These are phyloP conservation scores for Rhabdomys dilectus DNA, from an alignment of 2,113 vertebrate species.

Conservation along the genomic window DNA sequence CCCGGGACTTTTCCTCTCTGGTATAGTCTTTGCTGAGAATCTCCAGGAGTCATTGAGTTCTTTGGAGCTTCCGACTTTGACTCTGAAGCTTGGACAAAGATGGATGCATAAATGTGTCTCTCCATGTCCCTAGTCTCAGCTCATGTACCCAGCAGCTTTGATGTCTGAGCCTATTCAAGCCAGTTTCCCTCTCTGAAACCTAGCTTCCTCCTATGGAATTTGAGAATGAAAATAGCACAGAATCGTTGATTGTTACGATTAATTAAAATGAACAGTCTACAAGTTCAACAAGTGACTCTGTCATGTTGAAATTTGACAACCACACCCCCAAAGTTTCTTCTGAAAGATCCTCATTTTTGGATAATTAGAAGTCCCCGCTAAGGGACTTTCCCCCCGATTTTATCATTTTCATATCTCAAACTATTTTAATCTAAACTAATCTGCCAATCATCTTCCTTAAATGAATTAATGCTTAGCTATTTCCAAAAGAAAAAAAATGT, in stretches of 20 bases:
- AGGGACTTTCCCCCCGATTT: slow-evolving; percentile 24
- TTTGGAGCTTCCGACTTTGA: neutral
- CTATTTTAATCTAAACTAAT: slow-evolving; percentile 54
- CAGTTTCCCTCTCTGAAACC: neutral
- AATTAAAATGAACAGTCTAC: neutral
- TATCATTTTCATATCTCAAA: slow-evolving; percentile 17
- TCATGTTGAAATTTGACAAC: neutral
- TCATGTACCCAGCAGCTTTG: neutral
- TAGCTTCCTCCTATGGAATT: neutral
- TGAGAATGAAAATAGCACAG: neutral
- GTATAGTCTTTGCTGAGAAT: neutral
- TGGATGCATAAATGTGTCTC: neutral
- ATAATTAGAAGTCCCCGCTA: slow-evolving; percentile 7
- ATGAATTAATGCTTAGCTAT: slow-evolving; percentile 40
- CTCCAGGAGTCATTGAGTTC: neutral
- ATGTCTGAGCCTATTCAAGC: neutral
- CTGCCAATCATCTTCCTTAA: slow-evolving; percentile 65
- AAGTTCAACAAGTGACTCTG: neutral
- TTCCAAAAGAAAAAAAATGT: slow-evolving; percentile 24
- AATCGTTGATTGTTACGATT: neutral
- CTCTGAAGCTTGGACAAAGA: neutral
- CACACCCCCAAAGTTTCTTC: neutral
- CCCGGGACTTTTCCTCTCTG: neutral
- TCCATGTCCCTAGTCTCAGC: neutral
- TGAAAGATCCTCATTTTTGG: slow-evolving; percentile 50